A percentile compares a stretch with the other conserved stretches of the same genome.
Conservation (phyloP, 2,888 invertebrate genomes). For the Pammene aurita region DNA sequence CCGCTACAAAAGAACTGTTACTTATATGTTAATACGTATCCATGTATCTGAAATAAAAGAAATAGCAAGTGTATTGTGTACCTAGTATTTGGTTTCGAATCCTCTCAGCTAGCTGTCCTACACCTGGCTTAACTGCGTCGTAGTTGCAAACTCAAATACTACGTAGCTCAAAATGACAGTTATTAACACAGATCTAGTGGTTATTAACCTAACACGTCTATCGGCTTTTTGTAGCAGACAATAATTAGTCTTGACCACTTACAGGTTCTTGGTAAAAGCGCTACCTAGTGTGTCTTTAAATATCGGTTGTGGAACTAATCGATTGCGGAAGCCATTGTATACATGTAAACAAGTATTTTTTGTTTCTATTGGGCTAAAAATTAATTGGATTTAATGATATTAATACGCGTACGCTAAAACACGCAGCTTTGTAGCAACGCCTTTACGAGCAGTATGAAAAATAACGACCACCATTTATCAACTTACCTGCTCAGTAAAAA, state of each 20-base stretch:
- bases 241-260: slow-evolving; percentile 12
- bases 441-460: neutral
- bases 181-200: too few relatives aligned
- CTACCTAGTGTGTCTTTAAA: slow-evolving; percentile 1
- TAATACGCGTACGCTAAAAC: neutral
- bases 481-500: neutral
- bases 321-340: neutral
- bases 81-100: neutral
- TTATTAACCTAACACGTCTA: slow-evolving; percentile 31
- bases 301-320: slow-evolving; percentile 4
- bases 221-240: slow-evolving; percentile 14
- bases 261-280: slow-evolving; percentile 11
- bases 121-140: neutral
- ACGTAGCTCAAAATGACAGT: slow-evolving; percentile 24
- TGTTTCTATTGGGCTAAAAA: neutral
- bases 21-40: too few relatives aligned
- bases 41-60: too few relatives aligned
- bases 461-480: slow-evolving; percentile 1
- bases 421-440: neutral
- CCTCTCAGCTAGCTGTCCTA: neutral
- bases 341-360: neutral
- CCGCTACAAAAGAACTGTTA: too few relatives aligned
- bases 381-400: neutral
- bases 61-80: too few relatives aligned
- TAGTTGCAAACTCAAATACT: slow-evolving; percentile 3